Base-by-base conservation (phyloP, 2,797 vertebrate species). In the Chelon auratus region DNA sequence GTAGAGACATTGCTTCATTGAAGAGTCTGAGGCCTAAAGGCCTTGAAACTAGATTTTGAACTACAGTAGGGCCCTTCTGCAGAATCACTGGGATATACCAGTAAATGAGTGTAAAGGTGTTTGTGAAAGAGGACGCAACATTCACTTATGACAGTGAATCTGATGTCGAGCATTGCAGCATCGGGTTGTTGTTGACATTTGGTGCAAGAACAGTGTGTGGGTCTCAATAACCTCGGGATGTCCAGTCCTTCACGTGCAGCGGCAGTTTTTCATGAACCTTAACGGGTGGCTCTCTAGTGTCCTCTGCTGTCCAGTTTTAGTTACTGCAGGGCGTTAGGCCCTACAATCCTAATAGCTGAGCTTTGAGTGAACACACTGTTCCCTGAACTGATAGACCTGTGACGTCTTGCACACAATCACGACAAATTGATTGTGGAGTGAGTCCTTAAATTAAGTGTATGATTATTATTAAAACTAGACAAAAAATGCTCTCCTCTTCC, bases 251-350 rank as follows among this genome's bases (percentile, higher is more conserved):
- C n/a, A 12, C 10, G 0, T 17, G 0, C 15, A n/a, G 15, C 0
- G 1, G 3, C 5, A 4, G 8, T 0, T 12, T 47, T 30, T 30
- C 9, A 50, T 33, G 17, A 56, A 36, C 18, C 10, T 60, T 10
- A n/a, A 55, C 0, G 20, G 3, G 20, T 59, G 62, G 42, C 43
- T 58, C 62, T 87, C 70, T 84, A 14, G 55, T 65, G 51, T 72
- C 39, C 89, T 83, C 90, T 91, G 68, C 70, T 83, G 90, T 45
- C 45, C 3, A 10, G 15, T 20, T 57, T 0, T 4, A 39, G 75
- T 57, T 37, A 87, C 62, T 89, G 68, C 85, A 81, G 13, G 5
- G 18, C 66, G 48, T 76, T 12, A 1, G 33, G 53, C 40, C 20
- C 3, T 45, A 12, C 40, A 18, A n/a, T 15, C 45, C 14, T 15